phyloP scores from a whole-genome alignment of 2,888 invertebrate genomes.

The Tethea ocularis region DNA sequence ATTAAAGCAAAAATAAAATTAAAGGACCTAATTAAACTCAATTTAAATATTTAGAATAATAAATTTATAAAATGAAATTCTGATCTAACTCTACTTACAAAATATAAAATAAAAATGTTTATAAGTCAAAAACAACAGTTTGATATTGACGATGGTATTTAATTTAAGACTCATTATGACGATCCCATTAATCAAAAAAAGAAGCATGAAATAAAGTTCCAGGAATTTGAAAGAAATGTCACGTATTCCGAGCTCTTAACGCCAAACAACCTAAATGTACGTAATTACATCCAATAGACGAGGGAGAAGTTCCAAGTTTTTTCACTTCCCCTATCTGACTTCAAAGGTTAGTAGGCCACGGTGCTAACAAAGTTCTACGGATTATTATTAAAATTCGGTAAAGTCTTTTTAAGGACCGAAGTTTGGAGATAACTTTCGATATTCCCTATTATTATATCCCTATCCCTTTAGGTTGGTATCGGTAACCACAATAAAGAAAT shows the following conservation, averaged over 20 bases:
- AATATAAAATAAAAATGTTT: too few relatives aligned
- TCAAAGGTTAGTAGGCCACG: conserved; percentile 6
- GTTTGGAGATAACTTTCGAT: background rate
- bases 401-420: background rate
- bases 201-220: background rate
- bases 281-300: conserved; percentile 1
- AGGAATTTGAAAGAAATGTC: conserved; percentile 26
- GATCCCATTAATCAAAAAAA: background rate
- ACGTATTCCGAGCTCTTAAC: conserved; percentile 11
- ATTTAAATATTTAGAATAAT: too few relatives aligned
- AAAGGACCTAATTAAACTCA: too few relatives aligned
- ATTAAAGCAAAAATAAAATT: too few relatives aligned
- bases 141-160: too few relatives aligned
- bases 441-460: conserved; percentile 1
- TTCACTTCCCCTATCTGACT: background rate
- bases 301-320: background rate
- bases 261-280: conserved; percentile 18
- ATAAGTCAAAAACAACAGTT: too few relatives aligned
- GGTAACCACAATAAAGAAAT: too few relatives aligned
- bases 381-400: conserved; percentile 8
- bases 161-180: background rate
- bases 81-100: too few relatives aligned
- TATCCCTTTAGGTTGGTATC: too few relatives aligned
- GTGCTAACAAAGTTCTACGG: background rate
- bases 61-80: too few relatives aligned